Percentiles rank a stretch among this genome's conserved stretches.
Evolutionary conservation across 2,113 vertebrate species (phyloP).

Genomic region (Megalops atlanticus): DNA sequence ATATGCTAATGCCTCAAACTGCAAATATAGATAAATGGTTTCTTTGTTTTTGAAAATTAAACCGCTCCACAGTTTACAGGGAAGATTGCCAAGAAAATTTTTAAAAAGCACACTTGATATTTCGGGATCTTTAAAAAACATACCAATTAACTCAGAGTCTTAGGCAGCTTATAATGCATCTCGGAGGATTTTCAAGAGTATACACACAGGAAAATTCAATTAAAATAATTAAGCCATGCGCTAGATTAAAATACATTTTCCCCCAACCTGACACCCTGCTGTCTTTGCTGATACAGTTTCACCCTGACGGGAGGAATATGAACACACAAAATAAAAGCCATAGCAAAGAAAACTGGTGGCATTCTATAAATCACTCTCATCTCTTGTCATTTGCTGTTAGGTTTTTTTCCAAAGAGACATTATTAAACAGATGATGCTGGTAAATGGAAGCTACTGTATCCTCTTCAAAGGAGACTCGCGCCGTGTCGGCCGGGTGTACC

Average conservation of each 20-base stretch:
- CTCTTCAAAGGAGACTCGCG: background rate
- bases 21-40: slow-evolving; percentile 33
- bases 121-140: slow-evolving; percentile 24
- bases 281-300: slow-evolving; percentile 2
- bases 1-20: background rate
- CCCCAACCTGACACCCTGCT: slow-evolving; percentile 6
- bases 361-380: background rate
- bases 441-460: background rate
- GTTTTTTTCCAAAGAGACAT: background rate
- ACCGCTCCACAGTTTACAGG: slow-evolving; percentile 26
- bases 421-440: background rate
- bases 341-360: background rate
- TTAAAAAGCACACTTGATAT: slow-evolving; percentile 24
- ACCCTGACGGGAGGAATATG: slow-evolving; percentile 13
- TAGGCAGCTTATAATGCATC: slow-evolving; percentile 26
- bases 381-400: background rate
- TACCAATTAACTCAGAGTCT: slow-evolving; percentile 30
- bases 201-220: slow-evolving; percentile 29
- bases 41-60: slow-evolving; percentile 12
- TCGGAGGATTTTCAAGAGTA: background rate
- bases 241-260: slow-evolving; percentile 26
- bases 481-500: too few relatives aligned
- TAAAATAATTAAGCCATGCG: slow-evolving; percentile 33
- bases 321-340: background rate
- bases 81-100: slow-evolving; percentile 10